Evolutionary conservation across 2,888 invertebrate genomes (phyloP).

Genomic region (Pseudococcus jackbeardsleyi): DNA sequence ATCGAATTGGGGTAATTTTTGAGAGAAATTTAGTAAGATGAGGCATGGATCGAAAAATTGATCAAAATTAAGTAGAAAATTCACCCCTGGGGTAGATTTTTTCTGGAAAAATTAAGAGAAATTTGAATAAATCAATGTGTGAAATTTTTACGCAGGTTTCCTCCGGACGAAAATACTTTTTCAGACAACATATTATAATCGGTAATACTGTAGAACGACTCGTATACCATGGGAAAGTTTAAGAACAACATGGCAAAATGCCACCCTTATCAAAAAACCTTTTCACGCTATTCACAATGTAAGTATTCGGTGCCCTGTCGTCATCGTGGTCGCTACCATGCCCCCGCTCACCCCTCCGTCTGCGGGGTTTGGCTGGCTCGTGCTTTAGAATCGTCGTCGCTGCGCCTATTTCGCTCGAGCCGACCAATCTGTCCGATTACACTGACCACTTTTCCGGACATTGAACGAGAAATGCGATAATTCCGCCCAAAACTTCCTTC

Average conservation of each 20-base stretch:
- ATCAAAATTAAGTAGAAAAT: too few species aligned
- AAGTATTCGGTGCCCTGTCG: background rate
- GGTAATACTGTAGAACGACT: background rate
- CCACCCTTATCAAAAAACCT: constrained; percentile 38
- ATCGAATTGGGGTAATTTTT: too few species aligned
- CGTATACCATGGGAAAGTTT: constrained; percentile 10
- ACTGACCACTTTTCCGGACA: constrained; percentile 9
- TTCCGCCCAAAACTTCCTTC: background rate
- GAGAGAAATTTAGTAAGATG: too few species aligned
- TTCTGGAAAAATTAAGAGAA: too few species aligned
- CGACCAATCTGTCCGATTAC: constrained; percentile 6
- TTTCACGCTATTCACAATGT: constrained; percentile 34
- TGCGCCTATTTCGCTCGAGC: background rate
- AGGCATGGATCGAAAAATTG: too few species aligned
- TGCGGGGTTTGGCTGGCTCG: background rate
- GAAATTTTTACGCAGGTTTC: too few species aligned
- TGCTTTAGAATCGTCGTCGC: background rate
- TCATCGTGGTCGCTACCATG: constrained; percentile 7
- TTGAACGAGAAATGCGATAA: background rate
- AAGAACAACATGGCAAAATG: constrained; percentile 50
- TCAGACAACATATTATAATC: background rate
- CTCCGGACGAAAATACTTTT: background rate
- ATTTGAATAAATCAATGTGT: too few species aligned
- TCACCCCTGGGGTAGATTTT: too few species aligned
- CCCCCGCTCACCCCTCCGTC: background rate